phyloP scores from a whole-genome alignment of 2,797 vertebrate species.

The Sebastes flavidus region DNA sequence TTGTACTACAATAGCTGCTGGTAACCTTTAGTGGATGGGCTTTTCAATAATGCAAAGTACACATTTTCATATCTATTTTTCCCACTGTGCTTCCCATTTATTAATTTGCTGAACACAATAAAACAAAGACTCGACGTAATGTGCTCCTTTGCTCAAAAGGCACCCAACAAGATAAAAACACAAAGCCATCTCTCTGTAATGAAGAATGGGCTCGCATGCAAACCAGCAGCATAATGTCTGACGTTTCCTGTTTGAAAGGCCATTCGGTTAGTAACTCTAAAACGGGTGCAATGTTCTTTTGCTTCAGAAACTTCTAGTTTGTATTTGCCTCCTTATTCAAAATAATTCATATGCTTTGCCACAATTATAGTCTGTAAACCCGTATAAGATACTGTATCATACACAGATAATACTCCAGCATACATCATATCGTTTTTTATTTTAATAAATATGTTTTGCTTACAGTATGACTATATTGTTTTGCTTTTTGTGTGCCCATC shows the following conservation, averaged over 20 bases:
- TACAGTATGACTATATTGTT: neutral
- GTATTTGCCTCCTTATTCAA: constrained; percentile 30
- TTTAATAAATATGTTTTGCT: neutral
- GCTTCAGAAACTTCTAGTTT: constrained; percentile 34
- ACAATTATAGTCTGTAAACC: constrained; percentile 25
- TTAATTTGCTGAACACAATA: constrained; percentile 90
- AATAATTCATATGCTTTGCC: constrained; percentile 41
- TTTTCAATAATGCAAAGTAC: constrained; percentile 89
- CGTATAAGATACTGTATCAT: constrained; percentile 8
- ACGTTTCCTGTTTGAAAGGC: constrained; percentile 61
- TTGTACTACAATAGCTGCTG: constrained; percentile 86
- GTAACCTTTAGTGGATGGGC: constrained; percentile 88
- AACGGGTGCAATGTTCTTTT: constrained; percentile 33
- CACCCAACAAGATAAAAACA: constrained; percentile 79
- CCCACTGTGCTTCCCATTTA: constrained; percentile 83
- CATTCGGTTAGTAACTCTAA: constrained; percentile 62
- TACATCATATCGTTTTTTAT: neutral
- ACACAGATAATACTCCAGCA: constrained; percentile 5
- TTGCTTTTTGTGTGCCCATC: neutral
- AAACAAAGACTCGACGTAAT: constrained; percentile 85
- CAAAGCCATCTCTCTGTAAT: constrained; percentile 73
- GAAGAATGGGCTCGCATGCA: constrained; percentile 70
- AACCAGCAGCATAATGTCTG: constrained; percentile 60
- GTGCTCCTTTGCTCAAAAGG: constrained; percentile 82
- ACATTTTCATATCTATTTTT: constrained; percentile 88